Conservation (phyloP, 1,140 invertebrate species). For the Polypedilum vanderplanki region DNA sequence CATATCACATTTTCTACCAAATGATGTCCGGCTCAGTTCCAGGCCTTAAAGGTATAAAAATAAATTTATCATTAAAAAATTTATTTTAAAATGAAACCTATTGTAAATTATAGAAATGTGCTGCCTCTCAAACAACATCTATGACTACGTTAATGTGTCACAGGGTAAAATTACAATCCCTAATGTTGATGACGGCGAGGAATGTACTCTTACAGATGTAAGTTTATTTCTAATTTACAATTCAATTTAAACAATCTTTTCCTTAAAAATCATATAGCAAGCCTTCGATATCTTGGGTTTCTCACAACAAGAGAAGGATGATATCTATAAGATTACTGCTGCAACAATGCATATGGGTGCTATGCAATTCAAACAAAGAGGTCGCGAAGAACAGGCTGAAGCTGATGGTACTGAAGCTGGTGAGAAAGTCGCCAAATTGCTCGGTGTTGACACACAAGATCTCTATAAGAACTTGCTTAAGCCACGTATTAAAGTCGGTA, state of each 20-base stretch:
- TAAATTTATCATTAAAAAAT: not conserved
- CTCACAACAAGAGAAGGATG: constrained; percentile 88
- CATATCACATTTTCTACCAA: constrained; percentile 99
- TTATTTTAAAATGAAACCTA: not conserved
- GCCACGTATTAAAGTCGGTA: constrained; percentile 98
- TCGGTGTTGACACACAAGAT: constrained; percentile 81
- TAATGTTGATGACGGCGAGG: constrained; percentile 92
- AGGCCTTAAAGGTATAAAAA: constrained; percentile 73
- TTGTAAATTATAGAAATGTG: constrained; percentile 58
- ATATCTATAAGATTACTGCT: constrained; percentile 95
- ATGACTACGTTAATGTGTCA: constrained; percentile 88
- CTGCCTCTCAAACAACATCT: constrained; percentile 76
- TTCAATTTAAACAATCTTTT: not conserved
- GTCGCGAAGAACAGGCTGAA: constrained; percentile 99
- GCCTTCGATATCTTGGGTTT: constrained; percentile 98
- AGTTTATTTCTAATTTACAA: constrained; percentile 39
- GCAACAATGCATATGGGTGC: constrained; percentile 98
- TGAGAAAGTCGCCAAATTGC: constrained; percentile 84
- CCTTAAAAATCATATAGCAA: constrained; percentile 63
- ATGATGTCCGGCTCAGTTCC: constrained; percentile 91
- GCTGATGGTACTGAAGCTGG: constrained; percentile 96
- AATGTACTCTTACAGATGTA: constrained; percentile 79
- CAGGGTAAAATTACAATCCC: constrained; percentile 97
- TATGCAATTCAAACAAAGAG: constrained; percentile 99
- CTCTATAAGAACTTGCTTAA: constrained; percentile 96